Percentiles rank a stretch among this genome's conserved stretches.
Evolutionary conservation across 2,888 invertebrate species (phyloP).

Genomic region (Heteromurus nitidus): DNA sequence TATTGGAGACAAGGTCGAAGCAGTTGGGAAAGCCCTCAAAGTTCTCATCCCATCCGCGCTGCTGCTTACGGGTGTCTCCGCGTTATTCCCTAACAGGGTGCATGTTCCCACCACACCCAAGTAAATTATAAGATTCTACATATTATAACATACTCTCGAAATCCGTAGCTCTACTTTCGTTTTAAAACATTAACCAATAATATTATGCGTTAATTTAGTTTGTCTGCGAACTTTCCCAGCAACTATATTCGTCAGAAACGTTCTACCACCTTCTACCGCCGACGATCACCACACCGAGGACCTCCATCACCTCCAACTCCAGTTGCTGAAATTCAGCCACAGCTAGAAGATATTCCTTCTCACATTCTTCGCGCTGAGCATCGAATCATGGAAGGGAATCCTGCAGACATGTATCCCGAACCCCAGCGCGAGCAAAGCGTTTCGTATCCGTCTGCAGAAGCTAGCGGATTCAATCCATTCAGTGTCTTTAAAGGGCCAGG

Average conservation of each 20-base stretch:
- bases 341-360: constrained; percentile 62
- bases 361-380: constrained; percentile 64
- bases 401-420: constrained; percentile 15
- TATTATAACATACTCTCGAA: not conserved
- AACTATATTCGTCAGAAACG: constrained; percentile 59
- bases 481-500: constrained; percentile 49
- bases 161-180: not conserved
- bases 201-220: not conserved
- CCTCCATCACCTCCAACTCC: not conserved
- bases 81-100: constrained; percentile 71
- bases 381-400: constrained; percentile 57
- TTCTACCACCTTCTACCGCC: constrained; percentile 24
- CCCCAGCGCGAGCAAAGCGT: constrained; percentile 25
- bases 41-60: constrained; percentile 71
- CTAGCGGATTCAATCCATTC: constrained; percentile 39
- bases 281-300: not conserved
- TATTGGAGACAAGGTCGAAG: constrained; percentile 53
- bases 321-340: constrained; percentile 20
- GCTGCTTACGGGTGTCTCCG: constrained; percentile 71
- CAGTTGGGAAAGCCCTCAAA: constrained; percentile 69
- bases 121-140: not conserved
- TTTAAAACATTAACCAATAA: not conserved
- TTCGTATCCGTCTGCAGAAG: too few relatives aligned
- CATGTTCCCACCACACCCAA: constrained; percentile 68
- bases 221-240: not conserved